Percentiles rank a stretch among this genome's conserved stretches.
These are phyloP conservation scores for Apodemus speciosus DNA, from an alignment of 2,113 vertebrate species.

Conservation along the genomic window DNA sequence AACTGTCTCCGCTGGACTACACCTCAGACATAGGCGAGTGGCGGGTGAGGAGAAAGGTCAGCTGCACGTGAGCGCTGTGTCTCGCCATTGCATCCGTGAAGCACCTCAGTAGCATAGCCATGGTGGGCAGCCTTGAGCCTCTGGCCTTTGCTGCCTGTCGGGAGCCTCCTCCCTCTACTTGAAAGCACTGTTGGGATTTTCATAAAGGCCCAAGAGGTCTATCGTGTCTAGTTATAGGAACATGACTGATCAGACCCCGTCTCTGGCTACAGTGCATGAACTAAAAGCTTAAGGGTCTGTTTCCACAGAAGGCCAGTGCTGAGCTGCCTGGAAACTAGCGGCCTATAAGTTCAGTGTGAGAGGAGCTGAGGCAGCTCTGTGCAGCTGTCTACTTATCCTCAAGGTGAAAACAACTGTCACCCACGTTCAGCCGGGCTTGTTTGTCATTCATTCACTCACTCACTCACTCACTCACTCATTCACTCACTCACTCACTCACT, in stretches of 20 bases:
- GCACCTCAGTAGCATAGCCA: too few species aligned
- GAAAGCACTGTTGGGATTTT: background rate
- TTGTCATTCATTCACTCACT: background rate
- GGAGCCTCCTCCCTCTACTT: background rate
- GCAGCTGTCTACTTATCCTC: background rate
- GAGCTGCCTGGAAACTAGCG: too few species aligned
- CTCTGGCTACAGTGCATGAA: background rate
- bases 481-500: background rate
- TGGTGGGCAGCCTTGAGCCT: background rate
- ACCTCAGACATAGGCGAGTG: background rate
- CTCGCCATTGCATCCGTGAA: too few species aligned
- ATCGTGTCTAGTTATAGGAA: background rate
- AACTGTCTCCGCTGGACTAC: background rate
- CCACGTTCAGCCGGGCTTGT: background rate
- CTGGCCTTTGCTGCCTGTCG: background rate
- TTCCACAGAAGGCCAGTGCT: background rate
- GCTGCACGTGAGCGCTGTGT: background rate
- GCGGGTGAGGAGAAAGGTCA: background rate
- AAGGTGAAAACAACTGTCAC: background rate
- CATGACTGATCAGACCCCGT: background rate
- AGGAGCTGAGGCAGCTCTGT: background rate
- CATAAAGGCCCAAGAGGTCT: background rate
- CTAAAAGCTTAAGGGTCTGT: background rate
- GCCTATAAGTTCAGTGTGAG: too few species aligned
- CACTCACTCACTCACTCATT: background rate